Evolutionary conservation across 2,113 vertebrate genomes (phyloP), one percentile per base, ranked within the genome.

Genomic region (Engystomops pustulosus): DNA sequence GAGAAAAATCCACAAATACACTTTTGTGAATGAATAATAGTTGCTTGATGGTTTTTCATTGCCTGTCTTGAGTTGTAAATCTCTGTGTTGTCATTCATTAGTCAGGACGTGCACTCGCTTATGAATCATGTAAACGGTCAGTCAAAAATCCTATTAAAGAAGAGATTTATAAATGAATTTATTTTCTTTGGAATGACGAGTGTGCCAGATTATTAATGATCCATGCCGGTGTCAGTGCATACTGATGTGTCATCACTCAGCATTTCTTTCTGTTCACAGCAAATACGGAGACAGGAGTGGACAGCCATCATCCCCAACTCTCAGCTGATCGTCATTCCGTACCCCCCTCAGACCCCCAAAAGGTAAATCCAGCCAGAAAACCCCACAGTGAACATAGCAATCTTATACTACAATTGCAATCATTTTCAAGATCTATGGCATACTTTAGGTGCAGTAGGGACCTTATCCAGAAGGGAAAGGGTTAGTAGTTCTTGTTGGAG

Each of bases 251-350:
- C 25, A 15, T 55, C 38, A 55, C 49, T 55, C 47, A 7, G 4
- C 1, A 9, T 38, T 5, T 55, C 18, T 0, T n/a, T 77, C 30
- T 58, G 10, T 25, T 88, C 92, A 36, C 88, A 99, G 98, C 89
- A 93, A 10, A 18, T 93, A 72, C 93, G 96, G 87, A 96, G 89
- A 79, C 94, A 98, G 87, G 98, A 99, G 85, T 99, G 98, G 98
- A 99, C 96, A 0, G 97, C 98, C 79, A 98, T 99, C 89, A 99
- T 99, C 87, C 98, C 98, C 53, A 99, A 99, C 89, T 99, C 98
- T 36, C 98, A 99, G 91, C 96, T 99, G 3, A 98, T 99, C 20
- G 98, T 99, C 88, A 98, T 99, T 87, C 98, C 98, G 0, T 98
- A 93, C 88, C 98, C 97, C 58, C 97, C 96, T 51, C 83, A 95